phyloP scores from a whole-genome alignment of 2,113 vertebrate genomes.

The Nyctereutes procyonoides region DNA sequence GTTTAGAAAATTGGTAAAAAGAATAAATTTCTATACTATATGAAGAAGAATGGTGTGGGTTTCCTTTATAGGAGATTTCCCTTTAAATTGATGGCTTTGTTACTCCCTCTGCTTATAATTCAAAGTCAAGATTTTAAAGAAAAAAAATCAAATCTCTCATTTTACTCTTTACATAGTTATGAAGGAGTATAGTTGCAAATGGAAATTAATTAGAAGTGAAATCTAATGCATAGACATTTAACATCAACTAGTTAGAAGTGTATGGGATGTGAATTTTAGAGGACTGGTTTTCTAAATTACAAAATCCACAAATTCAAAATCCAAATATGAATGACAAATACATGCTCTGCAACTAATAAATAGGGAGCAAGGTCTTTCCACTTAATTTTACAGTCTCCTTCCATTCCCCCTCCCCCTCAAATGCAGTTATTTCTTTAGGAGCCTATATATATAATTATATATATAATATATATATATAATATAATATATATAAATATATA shows the following conservation, averaged over 20 bases:
- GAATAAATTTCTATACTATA: neutral
- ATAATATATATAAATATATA: neutral
- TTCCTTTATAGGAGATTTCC: neutral
- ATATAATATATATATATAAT: neutral
- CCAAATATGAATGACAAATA: neutral
- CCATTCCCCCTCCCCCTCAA: no score
- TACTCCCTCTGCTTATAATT: neutral
- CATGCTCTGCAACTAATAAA: neutral
- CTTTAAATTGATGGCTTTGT: slow-evolving; percentile 6
- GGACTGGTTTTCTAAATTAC: neutral
- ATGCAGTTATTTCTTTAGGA: neutral
- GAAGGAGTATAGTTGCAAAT: neutral
- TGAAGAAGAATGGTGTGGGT: neutral
- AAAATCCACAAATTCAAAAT: neutral
- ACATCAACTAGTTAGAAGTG: neutral
- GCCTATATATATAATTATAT: neutral
- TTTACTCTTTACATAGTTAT: neutral
- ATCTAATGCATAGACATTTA: neutral
- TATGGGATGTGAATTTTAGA: neutral
- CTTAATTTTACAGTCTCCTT: neutral
- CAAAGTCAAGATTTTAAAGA: slow-evolving; percentile 33
- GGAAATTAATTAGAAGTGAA: neutral
- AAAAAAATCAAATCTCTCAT: neutral
- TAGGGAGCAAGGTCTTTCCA: neutral
- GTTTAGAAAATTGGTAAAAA: slow-evolving; percentile 17